Evolutionary conservation across 2,797 vertebrate species (phyloP).

Genomic region (Poeciliopsis turneri): DNA sequence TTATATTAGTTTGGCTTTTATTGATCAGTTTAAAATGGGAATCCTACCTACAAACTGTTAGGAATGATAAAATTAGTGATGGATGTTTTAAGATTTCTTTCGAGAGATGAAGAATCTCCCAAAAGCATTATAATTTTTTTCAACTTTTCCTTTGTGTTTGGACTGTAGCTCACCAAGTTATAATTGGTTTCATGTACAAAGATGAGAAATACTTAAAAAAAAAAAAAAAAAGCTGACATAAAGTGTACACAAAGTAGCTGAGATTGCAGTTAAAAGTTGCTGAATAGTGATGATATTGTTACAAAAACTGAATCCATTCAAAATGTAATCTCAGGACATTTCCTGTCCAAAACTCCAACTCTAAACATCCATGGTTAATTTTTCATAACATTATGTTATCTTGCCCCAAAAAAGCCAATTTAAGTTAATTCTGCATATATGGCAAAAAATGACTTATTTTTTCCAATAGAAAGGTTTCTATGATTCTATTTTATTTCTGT

Average conservation of each 20-base stretch:
- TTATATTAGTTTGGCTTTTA: slow-evolving; percentile 4
- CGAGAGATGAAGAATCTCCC: background rate
- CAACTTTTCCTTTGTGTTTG: background rate
- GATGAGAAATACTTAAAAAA: background rate
- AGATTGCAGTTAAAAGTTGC: background rate
- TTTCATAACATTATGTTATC: background rate
- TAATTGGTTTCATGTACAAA: background rate
- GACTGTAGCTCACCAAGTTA: background rate
- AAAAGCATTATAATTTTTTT: background rate
- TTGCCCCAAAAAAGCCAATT: background rate
- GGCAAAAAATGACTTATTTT: background rate
- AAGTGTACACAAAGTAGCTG: background rate
- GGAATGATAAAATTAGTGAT: background rate
- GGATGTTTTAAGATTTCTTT: background rate
- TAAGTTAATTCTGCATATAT: background rate
- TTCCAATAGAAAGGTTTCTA: background rate
- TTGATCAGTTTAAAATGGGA: background rate
- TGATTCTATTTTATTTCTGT: background rate
- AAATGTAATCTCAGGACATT: background rate
- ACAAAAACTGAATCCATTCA: background rate
- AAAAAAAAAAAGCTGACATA: background rate
- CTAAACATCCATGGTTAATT: background rate
- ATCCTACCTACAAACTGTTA: background rate
- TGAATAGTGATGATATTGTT: background rate
- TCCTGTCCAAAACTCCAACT: background rate